Evolutionary conservation across 1,140 invertebrate genomes (phyloP), one percentile per base, ranked within the genome.

Genomic region (Cherax quadricarinatus): DNA sequence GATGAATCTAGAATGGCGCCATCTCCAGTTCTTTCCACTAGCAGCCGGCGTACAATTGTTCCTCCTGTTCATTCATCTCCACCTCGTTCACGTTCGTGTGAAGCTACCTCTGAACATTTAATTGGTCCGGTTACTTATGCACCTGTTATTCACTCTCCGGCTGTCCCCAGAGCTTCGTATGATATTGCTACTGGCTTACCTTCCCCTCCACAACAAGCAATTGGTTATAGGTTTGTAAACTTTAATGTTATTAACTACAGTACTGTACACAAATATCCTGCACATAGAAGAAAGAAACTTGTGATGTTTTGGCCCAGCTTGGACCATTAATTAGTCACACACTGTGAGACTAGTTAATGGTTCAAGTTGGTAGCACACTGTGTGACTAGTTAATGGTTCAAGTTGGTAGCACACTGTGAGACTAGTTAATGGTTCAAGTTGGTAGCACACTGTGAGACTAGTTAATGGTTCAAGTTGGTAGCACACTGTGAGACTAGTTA

Each of bases 1-100:
- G 89, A 89, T 16, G 80, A 70, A 53, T 53, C 7, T 53, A 57
- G 85, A 51, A 24, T 79, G 18, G 88, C 78, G 4, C 91, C 85
- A 3, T 92, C 88, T 5, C 90, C 93, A 41, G 82, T 84, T 4
- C 93, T 93, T 30, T 91, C 93, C 66, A 91, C 86, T n/a, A 86
- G 81, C 53, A 93, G 82, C 78, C 81, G 87, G 16, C 78, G 89
- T 24, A 88, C 91, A 24, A 78, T 90, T 70, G 30, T 79, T 30
- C 88, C 89, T 48, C 88, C 89, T 18, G 83, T 70, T 53, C 90
- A 92, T 70, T 81, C 87, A 30, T 90, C 89, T 57, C 86, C 93
- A 21, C 89, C 93, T 49, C 86, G 89, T 30, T 88, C 88, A 66
- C 80, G 86, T 3, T 92, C 93, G 82, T 88, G 83, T 84, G 82